These are phyloP conservation scores for Morpho helenor DNA, from an alignment of 2,888 invertebrate species.

Conservation along the genomic window DNA sequence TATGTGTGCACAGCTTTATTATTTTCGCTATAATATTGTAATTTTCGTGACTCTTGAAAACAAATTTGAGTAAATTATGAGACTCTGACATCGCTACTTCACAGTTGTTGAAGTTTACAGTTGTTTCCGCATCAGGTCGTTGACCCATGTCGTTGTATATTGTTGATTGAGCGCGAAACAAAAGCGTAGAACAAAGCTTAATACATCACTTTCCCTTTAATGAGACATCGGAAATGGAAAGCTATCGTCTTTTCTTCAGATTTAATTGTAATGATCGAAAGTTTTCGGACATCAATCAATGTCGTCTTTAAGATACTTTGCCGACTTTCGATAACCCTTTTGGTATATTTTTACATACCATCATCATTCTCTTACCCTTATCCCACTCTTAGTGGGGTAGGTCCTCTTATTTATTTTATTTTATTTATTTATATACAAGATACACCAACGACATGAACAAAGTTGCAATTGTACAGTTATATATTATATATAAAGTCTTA, in stretches of 20 bases:
- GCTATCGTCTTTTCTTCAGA: conserved; percentile 13
- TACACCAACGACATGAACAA: too few species aligned
- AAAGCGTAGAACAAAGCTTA: conserved; percentile 28
- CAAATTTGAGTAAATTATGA: conserved; percentile 30
- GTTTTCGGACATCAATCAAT: conserved; percentile 8
- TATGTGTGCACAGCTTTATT: conserved; percentile 11
- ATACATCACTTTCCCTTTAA: conserved; percentile 24
- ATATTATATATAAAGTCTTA: too few species aligned
- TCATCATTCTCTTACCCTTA: too few species aligned
- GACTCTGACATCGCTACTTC: conserved; percentile 25
- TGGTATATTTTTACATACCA: background rate
- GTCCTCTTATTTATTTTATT: too few species aligned
- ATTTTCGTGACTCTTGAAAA: conserved; percentile 26
- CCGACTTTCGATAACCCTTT: background rate
- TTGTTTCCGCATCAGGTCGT: conserved; percentile 29
- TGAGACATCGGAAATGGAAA: conserved; percentile 22
- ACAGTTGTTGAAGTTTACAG: conserved; percentile 30
- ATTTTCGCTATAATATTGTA: conserved; percentile 24
- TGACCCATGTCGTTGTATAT: conserved; percentile 21
- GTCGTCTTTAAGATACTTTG: background rate
- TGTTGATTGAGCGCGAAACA: conserved; percentile 29
- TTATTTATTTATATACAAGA: too few species aligned
- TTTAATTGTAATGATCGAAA: conserved; percentile 13
- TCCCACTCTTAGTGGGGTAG: too few species aligned
- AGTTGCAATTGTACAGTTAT: too few species aligned